Evolutionary conservation across 1,140 invertebrate genomes (phyloP).

Genomic region (Drosophila orosa): DNA sequence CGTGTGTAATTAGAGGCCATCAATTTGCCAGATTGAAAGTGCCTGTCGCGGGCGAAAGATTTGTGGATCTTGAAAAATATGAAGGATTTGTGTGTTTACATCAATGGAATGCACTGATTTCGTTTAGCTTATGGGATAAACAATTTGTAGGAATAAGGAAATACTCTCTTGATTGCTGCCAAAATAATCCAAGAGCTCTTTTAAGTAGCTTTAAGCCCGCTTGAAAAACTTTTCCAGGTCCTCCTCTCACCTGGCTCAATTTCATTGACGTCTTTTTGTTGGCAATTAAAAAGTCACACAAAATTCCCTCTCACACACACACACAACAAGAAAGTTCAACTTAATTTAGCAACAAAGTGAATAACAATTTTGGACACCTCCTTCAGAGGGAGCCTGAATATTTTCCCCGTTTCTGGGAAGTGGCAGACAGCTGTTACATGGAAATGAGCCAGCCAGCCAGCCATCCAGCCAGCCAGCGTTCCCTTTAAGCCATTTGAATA

Average conservation of each 20-base stretch:
- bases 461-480: slow-evolving; percentile 20
- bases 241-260: slow-evolving; percentile 2
- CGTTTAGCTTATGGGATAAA: slow-evolving; percentile 12
- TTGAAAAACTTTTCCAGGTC: slow-evolving; percentile 7
- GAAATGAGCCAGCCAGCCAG: slow-evolving; percentile 44
- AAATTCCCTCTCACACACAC: slow-evolving; percentile 21
- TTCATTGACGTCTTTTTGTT: slow-evolving; percentile 26
- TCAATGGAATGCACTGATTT: slow-evolving; percentile 9
- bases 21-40: slow-evolving; percentile 49
- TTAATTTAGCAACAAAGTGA: slow-evolving; percentile 52
- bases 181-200: slow-evolving; percentile 17
- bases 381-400: background rate
- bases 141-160: slow-evolving; percentile 22
- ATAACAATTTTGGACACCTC: slow-evolving; percentile 44
- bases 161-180: slow-evolving; percentile 8
- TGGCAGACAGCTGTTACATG: slow-evolving; percentile 74
- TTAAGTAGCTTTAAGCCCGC: slow-evolving; percentile 28
- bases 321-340: slow-evolving; percentile 38
- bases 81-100: slow-evolving; percentile 48
- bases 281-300: slow-evolving; percentile 53
- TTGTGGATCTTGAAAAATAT: slow-evolving; percentile 42
- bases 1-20: slow-evolving; percentile 52
- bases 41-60: slow-evolving; percentile 34
- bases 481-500: slow-evolving; percentile 34
- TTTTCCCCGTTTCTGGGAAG: background rate